Evolutionary conservation across 2,797 vertebrate species (phyloP).

Genomic region (Okamejei kenojei): DNA sequence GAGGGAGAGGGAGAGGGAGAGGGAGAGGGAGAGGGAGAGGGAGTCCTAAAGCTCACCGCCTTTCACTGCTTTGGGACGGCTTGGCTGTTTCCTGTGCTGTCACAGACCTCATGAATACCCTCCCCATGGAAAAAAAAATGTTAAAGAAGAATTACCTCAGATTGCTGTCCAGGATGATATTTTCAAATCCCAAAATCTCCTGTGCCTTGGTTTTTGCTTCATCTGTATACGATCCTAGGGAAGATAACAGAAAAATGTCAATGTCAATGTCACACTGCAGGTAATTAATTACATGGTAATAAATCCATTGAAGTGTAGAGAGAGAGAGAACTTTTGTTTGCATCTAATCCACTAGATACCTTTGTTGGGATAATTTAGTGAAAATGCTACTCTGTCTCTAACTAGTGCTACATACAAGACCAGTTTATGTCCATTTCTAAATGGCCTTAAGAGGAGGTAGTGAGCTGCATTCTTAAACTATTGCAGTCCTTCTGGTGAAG

Average conservation of each 20-base stretch:
- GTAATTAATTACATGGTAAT: neutral
- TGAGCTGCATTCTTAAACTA: too few species aligned
- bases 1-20: too few species aligned
- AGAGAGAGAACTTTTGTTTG: neutral
- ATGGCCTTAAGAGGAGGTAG: too few species aligned
- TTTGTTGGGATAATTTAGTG: neutral
- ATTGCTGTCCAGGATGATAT: constrained; percentile 50
- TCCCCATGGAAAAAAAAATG: neutral
- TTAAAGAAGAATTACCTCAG: constrained; percentile 47
- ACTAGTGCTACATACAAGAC: neutral
- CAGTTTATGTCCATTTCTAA: too few species aligned
- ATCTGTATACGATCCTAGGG: constrained; percentile 53
- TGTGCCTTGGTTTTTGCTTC: constrained; percentile 50
- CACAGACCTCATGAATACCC: neutral
- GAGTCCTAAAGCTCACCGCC: neutral
- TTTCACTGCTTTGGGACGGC: neutral
- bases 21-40: too few species aligned
- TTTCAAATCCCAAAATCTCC: constrained; percentile 55
- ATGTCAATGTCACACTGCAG: neutral
- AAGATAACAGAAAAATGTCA: neutral
- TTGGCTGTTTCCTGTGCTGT: neutral
- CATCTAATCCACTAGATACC: too few species aligned
- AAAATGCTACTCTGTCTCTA: neutral
- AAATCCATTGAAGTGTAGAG: neutral
- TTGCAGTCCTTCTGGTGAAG: too few species aligned